Conservation (phyloP, 2,113 vertebrate species). For the Lucifuga dentata region DNA sequence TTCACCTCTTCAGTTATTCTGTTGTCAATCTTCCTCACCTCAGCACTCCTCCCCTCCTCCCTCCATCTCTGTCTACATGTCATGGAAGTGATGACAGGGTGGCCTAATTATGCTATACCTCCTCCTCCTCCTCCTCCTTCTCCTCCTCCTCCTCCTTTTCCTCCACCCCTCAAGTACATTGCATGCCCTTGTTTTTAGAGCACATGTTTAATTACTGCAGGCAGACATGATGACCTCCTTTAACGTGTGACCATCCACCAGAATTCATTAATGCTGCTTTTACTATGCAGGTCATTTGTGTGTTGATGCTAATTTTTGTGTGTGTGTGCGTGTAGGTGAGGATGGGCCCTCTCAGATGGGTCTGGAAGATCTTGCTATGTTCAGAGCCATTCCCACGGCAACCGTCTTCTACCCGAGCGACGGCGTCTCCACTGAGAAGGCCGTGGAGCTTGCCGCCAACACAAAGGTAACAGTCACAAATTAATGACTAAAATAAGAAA, state of each 20-base stretch:
- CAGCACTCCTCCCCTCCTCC: conserved; percentile 55
- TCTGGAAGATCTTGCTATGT: conserved; percentile 93
- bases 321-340: conserved; percentile 84
- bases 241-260: conserved; percentile 43
- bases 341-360: conserved; percentile 97
- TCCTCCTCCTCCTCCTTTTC: conserved; percentile 37
- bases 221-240: too few species aligned
- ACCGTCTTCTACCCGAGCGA: conserved; percentile 96
- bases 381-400: conserved; percentile 88
- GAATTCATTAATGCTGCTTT: conserved; percentile 24
- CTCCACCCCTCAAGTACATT: conserved; percentile 76
- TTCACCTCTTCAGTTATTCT: conserved; percentile 36
- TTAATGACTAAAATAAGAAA: conserved; percentile 1
- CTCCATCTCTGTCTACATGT: conserved; percentile 54
- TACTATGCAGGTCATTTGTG: neutral
- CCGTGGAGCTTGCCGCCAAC: conserved; percentile 95
- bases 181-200: too few species aligned
- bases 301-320: conserved; percentile 10
- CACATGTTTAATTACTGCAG: too few species aligned
- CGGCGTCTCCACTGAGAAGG: conserved; percentile 92
- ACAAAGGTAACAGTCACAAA: conserved; percentile 86
- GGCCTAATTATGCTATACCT: conserved; percentile 57
- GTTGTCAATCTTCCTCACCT: conserved; percentile 35
- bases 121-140: conserved; percentile 47
- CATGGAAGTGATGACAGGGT: conserved; percentile 63